Evolutionary conservation across 2,113 vertebrate species (phyloP).

Genomic region (Struthidea cinerea): DNA sequence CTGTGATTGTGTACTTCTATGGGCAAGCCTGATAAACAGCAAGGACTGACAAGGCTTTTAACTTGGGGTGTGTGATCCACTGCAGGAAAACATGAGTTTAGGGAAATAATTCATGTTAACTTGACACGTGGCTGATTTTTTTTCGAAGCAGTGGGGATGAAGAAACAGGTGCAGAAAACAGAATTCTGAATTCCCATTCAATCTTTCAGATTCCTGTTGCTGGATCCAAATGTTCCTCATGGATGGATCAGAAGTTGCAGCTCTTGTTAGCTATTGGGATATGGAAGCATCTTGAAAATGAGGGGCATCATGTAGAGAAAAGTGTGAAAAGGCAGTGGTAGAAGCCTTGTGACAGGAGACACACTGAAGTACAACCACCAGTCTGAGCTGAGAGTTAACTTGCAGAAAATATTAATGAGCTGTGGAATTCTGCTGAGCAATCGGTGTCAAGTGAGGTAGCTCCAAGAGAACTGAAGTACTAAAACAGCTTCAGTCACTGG

Average conservation of each 20-base stretch:
- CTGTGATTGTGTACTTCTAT: slow-evolving; percentile 38
- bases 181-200: background rate
- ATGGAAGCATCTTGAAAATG: background rate
- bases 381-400: background rate
- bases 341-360: background rate
- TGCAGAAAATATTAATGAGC: background rate
- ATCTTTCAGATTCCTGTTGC: background rate
- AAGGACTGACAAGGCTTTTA: background rate
- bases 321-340: background rate
- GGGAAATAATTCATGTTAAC: background rate
- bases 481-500: background rate
- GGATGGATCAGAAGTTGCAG: background rate
- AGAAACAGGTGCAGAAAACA: background rate
- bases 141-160: background rate
- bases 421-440: background rate
- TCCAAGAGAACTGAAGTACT: background rate
- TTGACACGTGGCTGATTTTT: background rate
- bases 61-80: background rate
- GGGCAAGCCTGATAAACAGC: slow-evolving; percentile 15
- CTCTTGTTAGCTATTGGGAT: background rate
- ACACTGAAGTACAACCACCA: background rate
- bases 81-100: background rate
- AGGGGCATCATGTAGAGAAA: background rate
- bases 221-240: background rate
- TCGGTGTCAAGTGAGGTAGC: background rate